Evolutionary conservation across 1,140 invertebrate species (phyloP).

Genomic region (Ditylenchus dipsaci): DNA sequence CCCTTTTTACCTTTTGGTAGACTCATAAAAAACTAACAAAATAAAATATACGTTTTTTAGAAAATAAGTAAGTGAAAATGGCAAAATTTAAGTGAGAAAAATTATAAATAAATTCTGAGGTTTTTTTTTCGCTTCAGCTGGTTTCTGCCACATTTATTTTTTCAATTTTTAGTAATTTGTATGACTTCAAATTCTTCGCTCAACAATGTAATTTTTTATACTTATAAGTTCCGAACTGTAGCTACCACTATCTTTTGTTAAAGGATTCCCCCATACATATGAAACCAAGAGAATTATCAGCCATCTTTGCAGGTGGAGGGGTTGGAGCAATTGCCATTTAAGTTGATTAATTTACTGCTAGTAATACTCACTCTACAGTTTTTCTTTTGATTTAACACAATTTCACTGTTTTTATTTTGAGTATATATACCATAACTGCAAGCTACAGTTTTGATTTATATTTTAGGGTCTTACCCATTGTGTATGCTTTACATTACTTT

Average conservation of each 20-base stretch:
- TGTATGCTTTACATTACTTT: constrained; percentile 21
- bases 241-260: neutral
- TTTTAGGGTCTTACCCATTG: constrained; percentile 13
- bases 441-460: constrained; percentile 25
- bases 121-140: no score
- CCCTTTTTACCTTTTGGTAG: no score
- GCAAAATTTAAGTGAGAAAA: no score
- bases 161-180: constrained; percentile 16
- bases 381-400: neutral
- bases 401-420: neutral
- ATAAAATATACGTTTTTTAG: no score
- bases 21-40: no score
- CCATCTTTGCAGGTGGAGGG: constrained; percentile 22
- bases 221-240: constrained; percentile 6
- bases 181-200: constrained; percentile 38
- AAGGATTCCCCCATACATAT: constrained; percentile 24
- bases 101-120: no score
- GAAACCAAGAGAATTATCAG: constrained; percentile 22
- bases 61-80: no score
- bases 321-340: constrained; percentile 19
- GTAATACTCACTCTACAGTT: neutral
- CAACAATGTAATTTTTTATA: constrained; percentile 17
- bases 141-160: no score
- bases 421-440: constrained; percentile 18
- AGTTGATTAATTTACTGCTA: neutral